Conservation (phyloP, 2,888 invertebrate genomes). For the Actias luna region DNA sequence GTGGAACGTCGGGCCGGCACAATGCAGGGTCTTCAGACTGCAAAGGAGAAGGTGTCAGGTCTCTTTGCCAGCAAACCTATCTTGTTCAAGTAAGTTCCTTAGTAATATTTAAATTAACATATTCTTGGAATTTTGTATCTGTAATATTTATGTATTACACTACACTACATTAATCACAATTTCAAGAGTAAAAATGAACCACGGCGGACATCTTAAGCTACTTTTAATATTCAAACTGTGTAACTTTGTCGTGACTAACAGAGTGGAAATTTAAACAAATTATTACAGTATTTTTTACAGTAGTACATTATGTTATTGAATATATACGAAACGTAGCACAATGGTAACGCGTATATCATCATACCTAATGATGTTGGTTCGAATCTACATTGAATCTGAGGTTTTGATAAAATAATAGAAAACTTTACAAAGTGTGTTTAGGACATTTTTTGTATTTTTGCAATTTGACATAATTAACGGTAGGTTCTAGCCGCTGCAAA, state of each 20-base stretch:
- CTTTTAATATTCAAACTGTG: no score
- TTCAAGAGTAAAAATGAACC: no score
- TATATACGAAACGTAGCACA: background rate
- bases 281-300: no score
- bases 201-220: no score
- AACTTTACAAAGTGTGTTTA: no score
- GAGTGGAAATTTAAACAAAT: background rate
- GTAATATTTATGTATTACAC: no score
- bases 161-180: no score
- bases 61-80: constrained; percentile 75
- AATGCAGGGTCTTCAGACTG: background rate
- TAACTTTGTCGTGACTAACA: background rate
- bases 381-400: background rate
- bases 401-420: background rate
- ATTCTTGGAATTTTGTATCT: no score
- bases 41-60: constrained; percentile 76
- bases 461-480: no score
- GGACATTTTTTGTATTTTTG: no score
- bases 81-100: constrained; percentile 69
- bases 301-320: background rate
- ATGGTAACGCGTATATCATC: background rate
- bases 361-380: background rate
- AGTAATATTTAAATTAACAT: background rate
- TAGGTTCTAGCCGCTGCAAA: no score
- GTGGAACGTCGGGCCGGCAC: constrained; percentile 40